Base-by-base conservation (phyloP, 2,797 vertebrate genomes). In the Coendou prehensilis region DNA sequence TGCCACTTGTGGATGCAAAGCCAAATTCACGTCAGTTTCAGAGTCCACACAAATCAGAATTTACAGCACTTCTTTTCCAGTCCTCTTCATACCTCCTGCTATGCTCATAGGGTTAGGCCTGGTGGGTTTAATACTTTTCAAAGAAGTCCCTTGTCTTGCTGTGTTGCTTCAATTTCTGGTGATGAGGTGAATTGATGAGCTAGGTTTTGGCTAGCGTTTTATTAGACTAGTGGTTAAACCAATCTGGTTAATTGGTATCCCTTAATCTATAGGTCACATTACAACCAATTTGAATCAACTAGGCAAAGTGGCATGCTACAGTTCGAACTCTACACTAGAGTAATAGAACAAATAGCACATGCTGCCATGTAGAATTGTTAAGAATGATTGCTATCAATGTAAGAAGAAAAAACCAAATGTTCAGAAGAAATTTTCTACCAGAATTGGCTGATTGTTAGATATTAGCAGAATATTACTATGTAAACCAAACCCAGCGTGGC, bases 61-160 rank as follows among this genome's bases (percentile, higher is more conserved):
- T 98, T 98, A 97, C n/a, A 91, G 96, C 95, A 89, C 81, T 98
- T 98, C 98, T 95, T 98, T 96, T 94, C 86, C 93, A 97, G 75
- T 81, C 47, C 64, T 94, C 73, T 84, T 69, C 54, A 9, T 73
- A 47, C 80, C 87, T 84, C 90, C 89, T 84, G 81, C 89, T 64
- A 18, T 84, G 61, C 85, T 96, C 92, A 50, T 4, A 26, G 87
- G 64, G 80, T 85, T 95, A 91, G 75, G 41, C 71, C 56, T 94
- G 80, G 86, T 80, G 87, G 64, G 76, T 45, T 94, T 88, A 89
- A 88, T 79, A 69, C 45, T 47, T 91, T 96, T 97, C 93, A 96
- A 94, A 97, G 92, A 91, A 89, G 85, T 81, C 86, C 91, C 89
- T 97, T 97, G 91, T 97, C 85, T 94, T 95, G 37, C 79, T 37